A percentile compares a stretch with the other conserved stretches of the same genome.
Conservation (phyloP, 2,113 vertebrate species). For the Ondatra zibethicus region DNA sequence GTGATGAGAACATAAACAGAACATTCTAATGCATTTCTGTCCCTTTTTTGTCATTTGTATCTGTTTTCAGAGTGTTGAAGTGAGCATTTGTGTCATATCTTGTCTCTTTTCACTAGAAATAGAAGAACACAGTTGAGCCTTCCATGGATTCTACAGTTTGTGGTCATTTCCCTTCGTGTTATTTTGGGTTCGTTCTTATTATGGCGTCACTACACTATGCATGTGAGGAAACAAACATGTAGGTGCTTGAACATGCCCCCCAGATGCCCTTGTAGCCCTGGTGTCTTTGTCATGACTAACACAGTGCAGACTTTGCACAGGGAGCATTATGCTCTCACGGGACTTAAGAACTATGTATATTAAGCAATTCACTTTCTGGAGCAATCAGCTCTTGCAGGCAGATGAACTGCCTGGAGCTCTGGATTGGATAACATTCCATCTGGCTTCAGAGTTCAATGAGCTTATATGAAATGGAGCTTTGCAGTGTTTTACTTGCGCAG, state of each 20-base stretch:
- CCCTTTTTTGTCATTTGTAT: neutral
- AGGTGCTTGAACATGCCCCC: constrained; percentile 78
- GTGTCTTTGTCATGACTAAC: constrained; percentile 69
- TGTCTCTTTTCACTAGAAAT: constrained; percentile 52
- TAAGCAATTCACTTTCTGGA: constrained; percentile 83
- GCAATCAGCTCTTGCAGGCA: constrained; percentile 80
- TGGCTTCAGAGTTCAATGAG: constrained; percentile 83
- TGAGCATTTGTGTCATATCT: constrained; percentile 9
- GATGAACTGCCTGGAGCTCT: constrained; percentile 83
- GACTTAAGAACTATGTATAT: constrained; percentile 82
- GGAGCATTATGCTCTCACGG: constrained; percentile 67
- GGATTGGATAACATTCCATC: constrained; percentile 86
- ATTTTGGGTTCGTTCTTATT: constrained; percentile 68
- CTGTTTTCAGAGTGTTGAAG: constrained; percentile 67
- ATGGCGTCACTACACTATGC: constrained; percentile 55
- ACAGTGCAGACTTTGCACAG: constrained; percentile 66
- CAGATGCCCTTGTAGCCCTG: constrained; percentile 63
- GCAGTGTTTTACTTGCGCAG: constrained; percentile 86
- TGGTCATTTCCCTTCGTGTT: neutral
- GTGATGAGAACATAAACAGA: neutral
- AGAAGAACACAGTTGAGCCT: constrained; percentile 50
- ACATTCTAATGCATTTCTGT: neutral
- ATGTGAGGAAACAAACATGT: constrained; percentile 63
- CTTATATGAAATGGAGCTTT: constrained; percentile 83
- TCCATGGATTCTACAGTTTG: constrained; percentile 34